A percentile compares a stretch with the other conserved stretches of the same genome.
Conservation (phyloP, 2,113 vertebrate genomes). For the Sphaerodactylus townsendi region DNA sequence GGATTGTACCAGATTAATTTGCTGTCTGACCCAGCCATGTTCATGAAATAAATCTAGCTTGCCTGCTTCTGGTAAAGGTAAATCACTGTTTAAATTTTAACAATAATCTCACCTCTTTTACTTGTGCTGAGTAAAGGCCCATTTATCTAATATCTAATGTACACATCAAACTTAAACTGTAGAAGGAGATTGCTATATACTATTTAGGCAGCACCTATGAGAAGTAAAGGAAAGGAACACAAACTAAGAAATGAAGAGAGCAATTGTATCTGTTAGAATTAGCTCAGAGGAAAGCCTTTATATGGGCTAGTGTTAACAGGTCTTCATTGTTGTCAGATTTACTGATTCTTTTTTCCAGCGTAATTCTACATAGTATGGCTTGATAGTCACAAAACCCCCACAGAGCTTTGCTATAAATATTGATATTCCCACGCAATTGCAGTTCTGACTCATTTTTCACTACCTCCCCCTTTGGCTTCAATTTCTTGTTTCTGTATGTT, state of each 20-base stretch:
- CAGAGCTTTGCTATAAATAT: conserved; percentile 59
- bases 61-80: background rate
- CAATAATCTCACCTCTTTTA: background rate
- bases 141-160: conserved; percentile 11
- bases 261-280: background rate
- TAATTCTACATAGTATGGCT: background rate
- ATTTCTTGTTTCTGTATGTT: conserved; percentile 9
- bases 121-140: background rate
- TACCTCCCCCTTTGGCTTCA: conserved; percentile 39
- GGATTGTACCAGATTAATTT: too few species aligned
- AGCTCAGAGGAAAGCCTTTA: background rate
- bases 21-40: too few species aligned
- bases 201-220: background rate
- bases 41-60: too few species aligned
- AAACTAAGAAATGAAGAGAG: background rate
- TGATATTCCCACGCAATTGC: conserved; percentile 34
- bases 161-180: background rate
- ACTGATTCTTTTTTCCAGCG: conserved; percentile 26
- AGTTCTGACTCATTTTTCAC: conserved; percentile 45
- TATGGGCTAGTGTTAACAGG: conserved; percentile 41
- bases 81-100: conserved; percentile 21
- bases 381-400: conserved; percentile 26
- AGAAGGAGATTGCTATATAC: conserved; percentile 6
- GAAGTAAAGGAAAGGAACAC: background rate
- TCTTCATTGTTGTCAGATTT: conserved; percentile 45